Conservation (phyloP, 2,888 invertebrate genomes). For the Anorthoa munda region DNA sequence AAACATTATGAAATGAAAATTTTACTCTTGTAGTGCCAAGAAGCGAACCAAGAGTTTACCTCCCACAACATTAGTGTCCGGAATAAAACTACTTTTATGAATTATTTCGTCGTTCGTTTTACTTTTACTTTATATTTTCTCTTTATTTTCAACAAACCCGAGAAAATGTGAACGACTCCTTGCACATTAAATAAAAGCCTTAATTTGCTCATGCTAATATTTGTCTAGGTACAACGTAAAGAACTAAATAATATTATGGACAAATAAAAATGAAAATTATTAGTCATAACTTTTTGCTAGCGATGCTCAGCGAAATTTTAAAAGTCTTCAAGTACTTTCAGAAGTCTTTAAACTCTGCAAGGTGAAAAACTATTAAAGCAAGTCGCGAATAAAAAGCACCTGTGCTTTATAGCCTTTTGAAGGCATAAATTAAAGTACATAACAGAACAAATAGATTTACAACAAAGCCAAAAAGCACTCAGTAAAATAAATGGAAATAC, state of each 20-base stretch:
- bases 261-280: slow-evolving; percentile 45
- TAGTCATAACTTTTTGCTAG: slow-evolving; percentile 35
- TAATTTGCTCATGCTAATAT: neutral
- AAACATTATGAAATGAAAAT: slow-evolving; percentile 26
- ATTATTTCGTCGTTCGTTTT: slow-evolving; percentile 24
- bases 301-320: slow-evolving; percentile 42
- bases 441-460: slow-evolving; percentile 27
- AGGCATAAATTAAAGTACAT: slow-evolving; percentile 49
- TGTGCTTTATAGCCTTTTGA: slow-evolving; percentile 43
- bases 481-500: slow-evolving; percentile 22
- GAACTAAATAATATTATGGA: slow-evolving; percentile 10
- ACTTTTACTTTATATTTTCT: slow-evolving; percentile 5
- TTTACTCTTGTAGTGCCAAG: slow-evolving; percentile 13
- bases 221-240: slow-evolving; percentile 24
- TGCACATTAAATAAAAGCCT: slow-evolving; percentile 5
- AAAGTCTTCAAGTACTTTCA: slow-evolving; percentile 40
- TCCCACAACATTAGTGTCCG: slow-evolving; percentile 14
- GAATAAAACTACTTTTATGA: slow-evolving; percentile 13
- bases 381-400: slow-evolving; percentile 55
- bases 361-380: slow-evolving; percentile 60
- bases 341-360: slow-evolving; percentile 57
- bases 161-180: slow-evolving; percentile 3
- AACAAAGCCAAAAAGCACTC: slow-evolving; percentile 45
- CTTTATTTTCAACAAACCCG: neutral
- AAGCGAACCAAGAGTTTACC: neutral